Evolutionary conservation across 2,797 vertebrate genomes (phyloP), one percentile per base, ranked within the genome.

Genomic region (Pogonophryne albipinna): DNA sequence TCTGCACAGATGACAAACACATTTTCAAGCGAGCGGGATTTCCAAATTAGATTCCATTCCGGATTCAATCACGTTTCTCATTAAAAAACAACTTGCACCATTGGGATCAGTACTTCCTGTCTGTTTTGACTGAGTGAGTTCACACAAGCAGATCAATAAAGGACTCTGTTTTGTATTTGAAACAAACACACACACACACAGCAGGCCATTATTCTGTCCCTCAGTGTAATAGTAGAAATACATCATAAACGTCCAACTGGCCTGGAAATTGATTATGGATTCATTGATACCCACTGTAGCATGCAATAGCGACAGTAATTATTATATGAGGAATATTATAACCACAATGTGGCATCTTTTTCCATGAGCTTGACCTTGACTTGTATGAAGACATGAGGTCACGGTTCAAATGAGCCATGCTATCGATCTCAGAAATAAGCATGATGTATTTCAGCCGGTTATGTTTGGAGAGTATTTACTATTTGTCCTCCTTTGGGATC

Each of bases 191-290:
- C 34, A 91, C 76, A 78, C 70, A 82, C 82, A 66, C 86, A 82
- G 86, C 82, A 71, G 79, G 79, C 75, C 61, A 76, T 85, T 77
- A 87, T 70, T 79, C 72, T 66, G 58, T 69, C 72, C 68, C 84
- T 60, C 71, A 41, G 62, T 23, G 65, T 77, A 84, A 78, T 49
- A 55, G 71, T 89, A 84, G 87, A 87, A 87, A 82, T 59, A 69
- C 78, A 86, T 83, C 80, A 88, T 85, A 89, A 91, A 82, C 83
- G 61, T 80, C 78, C 79, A 74, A 65, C 84, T 82, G 85, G 82
- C 82, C 53, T 75, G 55, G 55, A 64, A 83, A 88, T 88, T 68
- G 87, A 90, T 89, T 84, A 84, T 62, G 27, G 62, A 62, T 80
- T 84, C 87, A 89, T 87, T 89, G 85, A 92, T 74, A 74, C 27